Evolutionary conservation across 2,797 vertebrate species (phyloP).

Genomic region (Enteromius viviparus): DNA sequence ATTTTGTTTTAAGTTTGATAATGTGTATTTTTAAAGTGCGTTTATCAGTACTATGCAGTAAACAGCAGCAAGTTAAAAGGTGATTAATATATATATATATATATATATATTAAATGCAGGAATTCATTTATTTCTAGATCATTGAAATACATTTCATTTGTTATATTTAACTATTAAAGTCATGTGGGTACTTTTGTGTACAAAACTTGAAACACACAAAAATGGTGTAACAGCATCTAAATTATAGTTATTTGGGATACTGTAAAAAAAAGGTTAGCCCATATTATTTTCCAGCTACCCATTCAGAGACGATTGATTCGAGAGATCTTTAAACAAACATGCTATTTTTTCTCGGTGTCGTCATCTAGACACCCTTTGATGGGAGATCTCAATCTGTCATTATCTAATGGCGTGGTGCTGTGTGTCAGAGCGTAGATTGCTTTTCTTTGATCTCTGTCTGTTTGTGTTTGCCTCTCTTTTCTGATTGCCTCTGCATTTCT

Average conservation of each 20-base stretch:
- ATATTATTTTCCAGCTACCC: background rate
- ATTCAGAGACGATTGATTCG: background rate
- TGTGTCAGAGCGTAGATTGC: constrained; percentile 39
- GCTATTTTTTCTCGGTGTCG: constrained; percentile 9
- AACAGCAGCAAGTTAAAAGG: background rate
- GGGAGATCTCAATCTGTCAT: constrained; percentile 53
- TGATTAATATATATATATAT: background rate
- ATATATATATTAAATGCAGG: background rate
- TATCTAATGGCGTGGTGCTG: constrained; percentile 69
- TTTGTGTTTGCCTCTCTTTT: constrained; percentile 71
- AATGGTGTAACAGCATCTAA: background rate
- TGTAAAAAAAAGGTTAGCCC: background rate
- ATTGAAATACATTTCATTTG: background rate
- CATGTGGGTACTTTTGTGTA: background rate
- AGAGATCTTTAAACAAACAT: constrained; percentile 14
- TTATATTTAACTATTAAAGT: background rate
- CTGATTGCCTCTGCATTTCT: constrained; percentile 55
- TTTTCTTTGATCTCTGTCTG: constrained; percentile 73
- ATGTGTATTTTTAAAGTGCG: background rate
- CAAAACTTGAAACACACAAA: background rate
- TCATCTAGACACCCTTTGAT: constrained; percentile 25
- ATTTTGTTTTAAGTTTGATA: background rate
- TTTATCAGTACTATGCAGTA: background rate
- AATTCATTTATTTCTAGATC: background rate
- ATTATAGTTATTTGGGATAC: background rate